Base-by-base conservation (phyloP, 2,113 vertebrate species). In the Tylochromis polylepis region DNA sequence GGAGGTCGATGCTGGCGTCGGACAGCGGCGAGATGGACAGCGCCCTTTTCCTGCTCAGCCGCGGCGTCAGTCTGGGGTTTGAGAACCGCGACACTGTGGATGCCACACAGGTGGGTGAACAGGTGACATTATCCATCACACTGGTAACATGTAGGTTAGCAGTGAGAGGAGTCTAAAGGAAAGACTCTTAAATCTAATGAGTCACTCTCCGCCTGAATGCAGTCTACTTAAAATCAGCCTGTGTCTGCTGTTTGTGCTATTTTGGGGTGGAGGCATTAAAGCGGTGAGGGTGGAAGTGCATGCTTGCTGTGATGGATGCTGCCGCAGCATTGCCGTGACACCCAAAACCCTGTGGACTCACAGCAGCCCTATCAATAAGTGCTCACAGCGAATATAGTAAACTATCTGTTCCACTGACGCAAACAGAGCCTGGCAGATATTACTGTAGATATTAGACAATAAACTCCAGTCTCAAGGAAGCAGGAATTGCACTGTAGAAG, bases 1-100 rank as follows among this genome's bases (percentile, higher is more conserved):
- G 99, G 72, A 99, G 97, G 95, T 99, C 98, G 7, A 99, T 99
- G 96, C 98, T 99, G 96, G 98, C 98, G 0, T 99, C 99, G 0
- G 98, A 99, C 79, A 99, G 96, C 0, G 99, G 98, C 1, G 98
- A 99, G 94, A 99, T 98, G 84, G 99, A 99, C 89, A 99, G 92
- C 0, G 98, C 98, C 89, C 99, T 94, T 95, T 99, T 99, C 87
- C 99, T 96, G 96, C 97, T 99, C 91, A 99, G 94, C 72, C 98
- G 96, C 0, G 99, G 98, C 0, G 98, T 99, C 91, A 99, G 95
- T 11, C 98, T 96, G 0, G 99, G 98, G 92, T 98, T 99, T 1
- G 98, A 98, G 94, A 99, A 99, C 20, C 98, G 96, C 0, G 99
- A 99, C 43, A 98, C 99, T 99, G 97, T 77, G 70, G 70, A 31